Evolutionary conservation across 2,888 invertebrate species (phyloP), one percentile per base, ranked within the genome.

Genomic region (Rhagium mordax): DNA sequence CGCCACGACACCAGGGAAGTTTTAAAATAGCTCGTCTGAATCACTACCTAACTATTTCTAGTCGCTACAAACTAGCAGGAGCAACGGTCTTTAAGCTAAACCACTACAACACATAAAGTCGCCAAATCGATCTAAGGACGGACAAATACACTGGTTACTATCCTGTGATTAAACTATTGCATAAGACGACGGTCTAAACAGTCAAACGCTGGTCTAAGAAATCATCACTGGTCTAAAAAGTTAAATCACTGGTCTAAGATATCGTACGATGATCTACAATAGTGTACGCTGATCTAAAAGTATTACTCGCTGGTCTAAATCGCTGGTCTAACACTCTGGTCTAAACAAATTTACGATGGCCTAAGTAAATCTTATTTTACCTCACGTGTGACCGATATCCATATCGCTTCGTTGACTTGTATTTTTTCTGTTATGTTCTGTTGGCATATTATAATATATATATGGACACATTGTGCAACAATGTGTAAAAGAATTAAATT

Each of bases 401-500:
- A 96, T 91, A 94, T 94, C 88, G 95, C 95, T 92, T 96, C 96
- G 92, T 96, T 96, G 92, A 96, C 93, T 92, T 96, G 95, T 91
- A 96, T 94, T 92, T 95, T 94, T 93, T 96, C 95, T 91, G 96
- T 96, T 94, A 96, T 95, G 92, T 96, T 96, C 96, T 96, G 95
- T 91, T 92, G 92, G 91, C 91, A 93, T 91, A 80, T 67, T 18
- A 33, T 29, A 29, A 69, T n/a, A n/a, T 68, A 29, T 69, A 49
- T 15, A 24, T 70, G 60, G 51, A 15, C 61, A 74, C 2, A 21
- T 20, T 64, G 61, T 49, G 27, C 18, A 49, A n/a, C 47, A 16
- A 15, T 24, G 55, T 29, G 16, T 65, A 10, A 66, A 49, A 21
- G 70, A 49, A 67, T 41, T 41, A 13, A 41, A 61, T 16, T 27